Evolutionary conservation across 2,888 invertebrate species (phyloP).

Genomic region (Cantharis nigra): DNA sequence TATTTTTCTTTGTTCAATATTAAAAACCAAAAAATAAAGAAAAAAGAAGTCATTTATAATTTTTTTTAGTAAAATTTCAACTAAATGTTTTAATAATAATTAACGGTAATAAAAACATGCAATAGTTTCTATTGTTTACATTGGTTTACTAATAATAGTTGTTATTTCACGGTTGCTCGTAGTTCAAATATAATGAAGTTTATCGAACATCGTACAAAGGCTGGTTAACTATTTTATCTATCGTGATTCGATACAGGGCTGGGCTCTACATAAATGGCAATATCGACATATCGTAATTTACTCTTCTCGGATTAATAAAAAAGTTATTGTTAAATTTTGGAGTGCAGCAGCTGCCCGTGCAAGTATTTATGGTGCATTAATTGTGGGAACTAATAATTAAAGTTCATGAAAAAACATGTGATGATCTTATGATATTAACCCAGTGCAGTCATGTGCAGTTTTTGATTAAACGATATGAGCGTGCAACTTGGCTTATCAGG

Average conservation of each 20-base stretch:
- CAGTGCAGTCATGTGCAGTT: constrained; percentile 51
- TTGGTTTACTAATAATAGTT: not conserved
- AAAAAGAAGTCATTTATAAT: not conserved
- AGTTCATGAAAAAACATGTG: constrained; percentile 22
- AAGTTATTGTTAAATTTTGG: no score
- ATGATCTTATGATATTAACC: constrained; percentile 34
- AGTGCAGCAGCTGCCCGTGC: not conserved
- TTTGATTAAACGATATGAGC: constrained; percentile 49
- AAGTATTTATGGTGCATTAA: not conserved
- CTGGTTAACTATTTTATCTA: constrained; percentile 4
- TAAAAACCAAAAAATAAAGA: no score
- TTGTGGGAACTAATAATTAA: constrained; percentile 14
- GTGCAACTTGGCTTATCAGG: constrained; percentile 38
- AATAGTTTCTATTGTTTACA: not conserved
- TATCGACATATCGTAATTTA: not conserved
- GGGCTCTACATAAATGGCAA: constrained; percentile 5
- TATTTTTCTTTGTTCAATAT: no score
- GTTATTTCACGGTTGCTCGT: not conserved
- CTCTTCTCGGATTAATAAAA: not conserved
- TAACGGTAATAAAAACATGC: not conserved
- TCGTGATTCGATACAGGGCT: constrained; percentile 10
- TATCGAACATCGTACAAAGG: constrained; percentile 10
- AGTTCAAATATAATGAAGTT: constrained; percentile 13
- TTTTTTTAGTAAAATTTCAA: not conserved
- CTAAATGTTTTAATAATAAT: not conserved